phyloP scores from a whole-genome alignment of 2,113 vertebrate species.

The Indri indri region DNA sequence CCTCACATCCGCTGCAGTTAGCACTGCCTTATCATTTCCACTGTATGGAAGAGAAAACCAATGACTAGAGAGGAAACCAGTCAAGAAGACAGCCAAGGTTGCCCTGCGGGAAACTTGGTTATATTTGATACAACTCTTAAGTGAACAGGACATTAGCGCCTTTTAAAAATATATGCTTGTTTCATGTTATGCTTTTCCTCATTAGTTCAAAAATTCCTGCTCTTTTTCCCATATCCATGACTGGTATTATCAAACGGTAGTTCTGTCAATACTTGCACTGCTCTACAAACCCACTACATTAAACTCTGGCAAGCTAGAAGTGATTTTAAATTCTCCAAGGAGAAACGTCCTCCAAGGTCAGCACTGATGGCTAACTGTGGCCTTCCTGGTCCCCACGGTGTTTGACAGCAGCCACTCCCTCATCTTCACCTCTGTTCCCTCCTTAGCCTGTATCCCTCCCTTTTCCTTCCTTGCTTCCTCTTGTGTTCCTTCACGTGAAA shows the following conservation, averaged over 20 bases:
- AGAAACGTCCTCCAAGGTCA: background rate
- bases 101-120: background rate
- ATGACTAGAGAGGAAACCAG: background rate
- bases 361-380: no score
- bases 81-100: background rate
- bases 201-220: background rate
- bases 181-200: background rate
- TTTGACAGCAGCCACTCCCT: background rate
- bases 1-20: accelerated
- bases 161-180: background rate
- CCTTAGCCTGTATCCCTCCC: no score
- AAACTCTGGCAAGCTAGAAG: background rate
- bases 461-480: background rate
- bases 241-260: background rate
- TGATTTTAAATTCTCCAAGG: background rate
- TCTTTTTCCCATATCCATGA: background rate
- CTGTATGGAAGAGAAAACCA: background rate
- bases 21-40: no score
- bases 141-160: background rate
- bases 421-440: no score
- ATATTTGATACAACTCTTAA: background rate
- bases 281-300: background rate
- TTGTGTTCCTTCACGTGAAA: background rate
- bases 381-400: accelerated
- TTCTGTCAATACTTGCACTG: no score